Base-by-base conservation (phyloP, 2,888 invertebrate species). In the Nemoura dubitans region DNA sequence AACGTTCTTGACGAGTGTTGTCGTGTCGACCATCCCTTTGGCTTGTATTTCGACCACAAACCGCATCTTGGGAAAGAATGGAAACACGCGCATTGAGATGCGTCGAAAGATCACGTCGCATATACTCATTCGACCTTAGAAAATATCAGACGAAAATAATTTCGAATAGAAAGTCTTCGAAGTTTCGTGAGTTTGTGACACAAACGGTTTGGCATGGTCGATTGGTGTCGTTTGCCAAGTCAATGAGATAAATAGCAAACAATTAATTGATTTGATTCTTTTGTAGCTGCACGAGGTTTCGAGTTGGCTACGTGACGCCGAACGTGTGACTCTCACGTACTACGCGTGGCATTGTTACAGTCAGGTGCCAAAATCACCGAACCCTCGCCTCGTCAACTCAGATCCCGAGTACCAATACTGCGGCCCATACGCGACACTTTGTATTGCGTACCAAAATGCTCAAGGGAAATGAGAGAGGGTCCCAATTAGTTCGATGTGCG, bases 211-310 rank as follows among this genome's bases (percentile, higher is more conserved):
- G 59, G 59, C 59, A 59, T 21, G 59, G 59, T 10, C 59, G 14
- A 59, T 59, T 59, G 14, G 59, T 59, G 59, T 59, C 59, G 59
- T 59, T 7, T 10, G 59, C 59, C 59, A 59, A 59, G 59, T 14
- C 59, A 59, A 59, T 59, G 16, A 10, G 36, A 21, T 21, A 21
- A 2, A 59, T 59, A 21, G 59, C 59, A 16, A 59, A 10, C 1
- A 59, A 59, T 59, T 21, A 59, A 59, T 59, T 59, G 59, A 59
- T 59, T 59, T 59, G 59, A 59, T 59, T 59, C 59, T 59, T 59
- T 59, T 14, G 14, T 3, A 59, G 59, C 36, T 36, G 36, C 59
- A 59, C 59, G 59, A 59, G 59, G 59, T 2, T 59, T 36, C 6
- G 16, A 7, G 59, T 16, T 2, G 59, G 59, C 59, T 14, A 21